Evolutionary conservation across 1,140 invertebrate species (phyloP).

Genomic region (Caenorhabditis remanei): DNA sequence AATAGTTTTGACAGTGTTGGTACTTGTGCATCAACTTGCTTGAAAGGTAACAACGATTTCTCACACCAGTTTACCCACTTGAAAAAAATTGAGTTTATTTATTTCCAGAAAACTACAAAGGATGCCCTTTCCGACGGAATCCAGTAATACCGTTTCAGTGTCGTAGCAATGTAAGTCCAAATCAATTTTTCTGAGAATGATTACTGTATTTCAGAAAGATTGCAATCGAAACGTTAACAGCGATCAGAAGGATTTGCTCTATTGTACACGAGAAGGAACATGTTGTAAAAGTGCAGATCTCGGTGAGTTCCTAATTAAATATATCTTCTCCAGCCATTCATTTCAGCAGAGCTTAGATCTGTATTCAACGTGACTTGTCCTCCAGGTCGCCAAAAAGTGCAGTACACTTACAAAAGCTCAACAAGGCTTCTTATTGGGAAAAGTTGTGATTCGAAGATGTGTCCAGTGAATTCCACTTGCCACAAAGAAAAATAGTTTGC

Average conservation of each 20-base stretch:
- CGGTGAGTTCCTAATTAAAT: not conserved
- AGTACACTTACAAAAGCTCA: slow-evolving; percentile 16
- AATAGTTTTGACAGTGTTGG: not conserved
- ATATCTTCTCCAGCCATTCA: not conserved
- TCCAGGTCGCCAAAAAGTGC: not conserved
- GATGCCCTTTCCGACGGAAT: slow-evolving; percentile 17
- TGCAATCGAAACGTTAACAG: not conserved
- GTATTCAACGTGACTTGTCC: slow-evolving; percentile 17
- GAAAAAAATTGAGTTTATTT: not conserved
- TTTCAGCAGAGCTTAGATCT: not conserved
- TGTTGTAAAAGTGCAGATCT: slow-evolving; percentile 14
- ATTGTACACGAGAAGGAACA: slow-evolving; percentile 1
- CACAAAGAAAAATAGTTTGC: slow-evolving; percentile 8
- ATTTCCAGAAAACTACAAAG: slow-evolving; percentile 3
- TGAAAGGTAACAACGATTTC: not conserved
- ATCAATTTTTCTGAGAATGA: not conserved
- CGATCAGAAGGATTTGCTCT: not conserved
- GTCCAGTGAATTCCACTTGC: slow-evolving; percentile 3
- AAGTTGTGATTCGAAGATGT: not conserved
- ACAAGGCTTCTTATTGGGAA: slow-evolving; percentile 33
- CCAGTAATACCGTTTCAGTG: not conserved
- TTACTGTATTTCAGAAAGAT: not conserved
- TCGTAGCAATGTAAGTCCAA: not conserved
- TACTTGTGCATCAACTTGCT: not conserved
- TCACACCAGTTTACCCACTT: not conserved